Percentiles rank a stretch among this genome's conserved stretches.
These are phyloP conservation scores for Poeciliopsis occidentalis DNA, from an alignment of 2,113 vertebrate species.

Conservation along the genomic window DNA sequence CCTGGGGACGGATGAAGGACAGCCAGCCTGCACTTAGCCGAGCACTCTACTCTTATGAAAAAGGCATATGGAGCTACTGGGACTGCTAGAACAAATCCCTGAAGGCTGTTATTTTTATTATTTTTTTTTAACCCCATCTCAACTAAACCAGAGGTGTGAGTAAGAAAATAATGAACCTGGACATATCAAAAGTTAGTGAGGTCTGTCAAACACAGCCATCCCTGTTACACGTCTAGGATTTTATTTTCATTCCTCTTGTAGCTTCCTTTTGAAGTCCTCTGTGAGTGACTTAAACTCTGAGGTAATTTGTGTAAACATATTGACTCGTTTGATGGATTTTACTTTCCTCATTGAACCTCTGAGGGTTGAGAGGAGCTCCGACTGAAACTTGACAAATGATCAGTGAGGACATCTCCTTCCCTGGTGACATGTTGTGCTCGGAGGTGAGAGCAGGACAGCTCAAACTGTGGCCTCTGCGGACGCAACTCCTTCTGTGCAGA, in stretches of 20 bases:
- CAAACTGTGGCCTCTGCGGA: no score
- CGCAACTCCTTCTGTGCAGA: slow-evolving; percentile 17
- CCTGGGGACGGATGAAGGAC: slow-evolving; percentile 34
- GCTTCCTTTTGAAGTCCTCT: slow-evolving; percentile 9
- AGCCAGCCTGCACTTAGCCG: slow-evolving; percentile 14
- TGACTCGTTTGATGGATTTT: no score
- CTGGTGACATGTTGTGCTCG: no score
- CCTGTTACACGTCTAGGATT: slow-evolving; percentile 26
- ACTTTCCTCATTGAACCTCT: no score
- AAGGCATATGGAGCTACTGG: slow-evolving; percentile 18
- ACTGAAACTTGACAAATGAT: no score
- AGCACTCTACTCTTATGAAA: slow-evolving; percentile 20
- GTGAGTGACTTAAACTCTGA: slow-evolving; percentile 9
- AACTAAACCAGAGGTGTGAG: slow-evolving; percentile 10
- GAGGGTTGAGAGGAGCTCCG: no score
- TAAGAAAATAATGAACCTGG: slow-evolving; percentile 15
- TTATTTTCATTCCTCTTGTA: slow-evolving; percentile 26
- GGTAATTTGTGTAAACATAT: no score
- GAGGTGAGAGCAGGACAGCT: no score
- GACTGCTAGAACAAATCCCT: slow-evolving; percentile 17
- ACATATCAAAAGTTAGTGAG: slow-evolving; percentile 32
- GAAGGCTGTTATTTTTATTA: no score
- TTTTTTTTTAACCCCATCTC: slow-evolving; percentile 4
- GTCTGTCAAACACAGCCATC: slow-evolving; percentile 17
- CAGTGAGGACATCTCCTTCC: no score